phyloP scores from a whole-genome alignment of 2,797 vertebrate genomes.

The Eleutherodactylus coqui region DNA sequence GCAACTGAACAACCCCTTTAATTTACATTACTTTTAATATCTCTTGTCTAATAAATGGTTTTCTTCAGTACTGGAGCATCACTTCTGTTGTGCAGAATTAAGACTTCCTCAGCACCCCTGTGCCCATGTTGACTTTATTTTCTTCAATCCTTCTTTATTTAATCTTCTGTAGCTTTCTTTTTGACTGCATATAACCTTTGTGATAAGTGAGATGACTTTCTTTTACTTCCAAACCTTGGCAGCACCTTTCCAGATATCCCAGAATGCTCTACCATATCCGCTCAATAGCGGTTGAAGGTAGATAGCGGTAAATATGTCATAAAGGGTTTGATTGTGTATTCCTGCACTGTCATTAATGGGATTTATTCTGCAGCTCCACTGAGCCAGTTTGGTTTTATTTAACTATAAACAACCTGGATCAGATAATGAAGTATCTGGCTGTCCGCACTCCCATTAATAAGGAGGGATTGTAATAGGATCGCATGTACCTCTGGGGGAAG shows the following conservation, averaged over 20 bases:
- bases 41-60: too few relatives aligned
- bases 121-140: not conserved
- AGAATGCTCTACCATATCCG: conserved; percentile 49
- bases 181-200: conserved; percentile 22
- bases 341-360: conserved; percentile 56
- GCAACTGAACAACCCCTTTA: too few relatives aligned
- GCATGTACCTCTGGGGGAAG: conserved; percentile 52
- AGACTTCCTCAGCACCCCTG: not conserved
- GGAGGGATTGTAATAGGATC: conserved; percentile 60
- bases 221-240: conserved; percentile 54
- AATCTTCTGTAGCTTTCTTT: not conserved
- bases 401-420: conserved; percentile 63
- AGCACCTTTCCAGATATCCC: conserved; percentile 52
- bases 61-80: too few relatives aligned
- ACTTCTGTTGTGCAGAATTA: not conserved
- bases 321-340: conserved; percentile 60
- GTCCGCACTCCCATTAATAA: conserved; percentile 57
- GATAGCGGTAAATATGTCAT: conserved; percentile 61
- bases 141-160: not conserved
- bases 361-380: conserved; percentile 54
- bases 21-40: too few relatives aligned
- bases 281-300: conserved; percentile 52
- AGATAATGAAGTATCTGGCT: conserved; percentile 62
- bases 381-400: conserved; percentile 59
- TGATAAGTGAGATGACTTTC: conserved; percentile 50